phyloP scores from a whole-genome alignment of 2,797 vertebrate genomes.

The Bothrops alternatus region DNA sequence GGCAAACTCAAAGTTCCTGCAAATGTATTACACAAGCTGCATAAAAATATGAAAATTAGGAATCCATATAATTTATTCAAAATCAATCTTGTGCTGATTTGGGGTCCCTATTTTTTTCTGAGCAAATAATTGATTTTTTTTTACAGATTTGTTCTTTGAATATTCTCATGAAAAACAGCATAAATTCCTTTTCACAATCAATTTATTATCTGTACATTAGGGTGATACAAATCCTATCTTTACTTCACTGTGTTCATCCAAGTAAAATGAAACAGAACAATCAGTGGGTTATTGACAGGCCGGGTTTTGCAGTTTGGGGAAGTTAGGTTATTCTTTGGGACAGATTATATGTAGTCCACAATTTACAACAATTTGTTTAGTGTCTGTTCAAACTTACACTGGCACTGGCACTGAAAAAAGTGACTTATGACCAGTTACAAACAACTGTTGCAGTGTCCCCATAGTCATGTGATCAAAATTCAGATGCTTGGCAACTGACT shows the following conservation, averaged over 20 bases:
- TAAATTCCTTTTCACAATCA: background rate
- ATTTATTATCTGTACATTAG: too few species aligned
- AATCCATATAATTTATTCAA: background rate
- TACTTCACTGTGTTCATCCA: too few species aligned
- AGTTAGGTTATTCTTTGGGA: too few species aligned
- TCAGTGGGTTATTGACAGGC: background rate
- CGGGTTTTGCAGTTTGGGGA: too few species aligned
- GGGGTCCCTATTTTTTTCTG: background rate
- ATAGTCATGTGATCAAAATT: background rate
- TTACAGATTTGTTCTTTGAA: background rate
- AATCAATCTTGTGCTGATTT: background rate
- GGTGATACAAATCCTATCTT: background rate
- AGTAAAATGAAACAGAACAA: background rate
- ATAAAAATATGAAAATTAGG: background rate
- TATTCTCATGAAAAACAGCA: background rate
- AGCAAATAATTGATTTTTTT: background rate
- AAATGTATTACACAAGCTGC: background rate
- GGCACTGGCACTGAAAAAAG: background rate
- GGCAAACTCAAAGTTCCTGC: background rate
- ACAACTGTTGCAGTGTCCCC: background rate
- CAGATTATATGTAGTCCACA: too few species aligned
- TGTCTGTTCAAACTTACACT: background rate
- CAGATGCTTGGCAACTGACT: background rate
- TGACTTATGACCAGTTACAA: background rate
- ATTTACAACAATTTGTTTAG: too few species aligned